Conservation (phyloP, 2,113 vertebrate genomes). For the mouse (Mus musculus) region DNA sequence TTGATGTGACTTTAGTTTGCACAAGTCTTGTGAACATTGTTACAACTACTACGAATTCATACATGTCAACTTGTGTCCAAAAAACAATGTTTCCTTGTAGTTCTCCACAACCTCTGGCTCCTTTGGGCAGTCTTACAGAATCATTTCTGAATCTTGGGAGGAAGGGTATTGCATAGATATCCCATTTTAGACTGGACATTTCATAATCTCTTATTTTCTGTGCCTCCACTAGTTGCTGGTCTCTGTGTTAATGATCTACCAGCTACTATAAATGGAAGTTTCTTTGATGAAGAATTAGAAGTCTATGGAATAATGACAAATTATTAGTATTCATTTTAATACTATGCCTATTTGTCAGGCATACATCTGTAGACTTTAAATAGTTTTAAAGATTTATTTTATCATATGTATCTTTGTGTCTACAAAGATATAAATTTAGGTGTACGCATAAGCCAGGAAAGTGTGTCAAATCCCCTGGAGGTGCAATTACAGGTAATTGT, state of each 20-base stretch:
- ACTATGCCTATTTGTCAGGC: neutral
- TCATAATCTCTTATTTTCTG: neutral
- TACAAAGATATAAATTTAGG: neutral
- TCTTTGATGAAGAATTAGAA: neutral
- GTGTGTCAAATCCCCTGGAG: neutral
- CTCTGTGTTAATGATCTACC: neutral
- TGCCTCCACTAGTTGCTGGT: neutral
- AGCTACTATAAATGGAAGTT: neutral
- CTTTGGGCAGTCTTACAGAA: neutral
- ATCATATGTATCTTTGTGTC: neutral
- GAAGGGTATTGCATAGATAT: neutral
- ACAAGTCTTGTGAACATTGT: too few relatives aligned
- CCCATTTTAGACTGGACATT: neutral
- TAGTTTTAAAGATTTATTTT: neutral
- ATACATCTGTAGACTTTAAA: neutral
- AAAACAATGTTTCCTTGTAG: neutral
- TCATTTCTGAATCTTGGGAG: neutral
- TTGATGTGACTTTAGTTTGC: neutral
- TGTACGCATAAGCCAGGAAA: neutral
- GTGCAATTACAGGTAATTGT: too few relatives aligned
- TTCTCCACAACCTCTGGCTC: neutral
- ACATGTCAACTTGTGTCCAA: neutral
- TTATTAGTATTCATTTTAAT: neutral
- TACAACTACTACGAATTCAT: neutral
- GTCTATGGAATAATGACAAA: neutral